Percentiles rank a stretch among this genome's conserved stretches.
phyloP scores from a whole-genome alignment of 2,888 invertebrate species.

The Dastarcus helophoroides region DNA sequence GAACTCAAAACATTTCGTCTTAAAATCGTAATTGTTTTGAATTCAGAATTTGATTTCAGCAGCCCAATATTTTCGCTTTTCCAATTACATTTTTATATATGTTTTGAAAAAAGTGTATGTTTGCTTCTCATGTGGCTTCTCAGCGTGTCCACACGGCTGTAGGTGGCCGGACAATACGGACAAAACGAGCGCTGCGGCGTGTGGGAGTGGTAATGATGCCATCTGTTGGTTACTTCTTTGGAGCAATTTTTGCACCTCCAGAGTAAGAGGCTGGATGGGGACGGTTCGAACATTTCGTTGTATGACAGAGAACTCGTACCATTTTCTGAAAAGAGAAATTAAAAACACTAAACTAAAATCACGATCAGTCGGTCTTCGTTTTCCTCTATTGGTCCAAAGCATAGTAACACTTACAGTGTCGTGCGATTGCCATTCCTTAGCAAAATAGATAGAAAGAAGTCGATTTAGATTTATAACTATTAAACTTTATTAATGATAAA shows the following conservation, averaged over 20 bases:
- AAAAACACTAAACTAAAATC: neutral
- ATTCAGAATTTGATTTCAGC: no score
- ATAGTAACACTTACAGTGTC: no score
- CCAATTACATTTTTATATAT: no score
- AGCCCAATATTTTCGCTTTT: no score
- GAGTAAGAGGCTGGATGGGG: conserved; percentile 57
- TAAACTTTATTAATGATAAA: no score
- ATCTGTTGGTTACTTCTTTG: conserved; percentile 78
- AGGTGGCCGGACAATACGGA: conserved; percentile 76
- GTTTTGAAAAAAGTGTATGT: conserved; percentile 35
- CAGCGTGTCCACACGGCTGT: conserved; percentile 79
- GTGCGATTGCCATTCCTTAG: no score
- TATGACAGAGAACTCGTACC: conserved; percentile 47
- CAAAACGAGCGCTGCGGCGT: conserved; percentile 69
- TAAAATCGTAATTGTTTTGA: no score
- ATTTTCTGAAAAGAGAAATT: conserved; percentile 15
- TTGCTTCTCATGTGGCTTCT: conserved; percentile 71
- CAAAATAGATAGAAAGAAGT: no score
- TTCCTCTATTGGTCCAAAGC: no score
- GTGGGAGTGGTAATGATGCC: conserved; percentile 81
- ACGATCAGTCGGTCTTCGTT: no score
- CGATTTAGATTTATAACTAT: no score
- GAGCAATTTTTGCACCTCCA: conserved; percentile 76
- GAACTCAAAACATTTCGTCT: no score
- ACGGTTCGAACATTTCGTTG: conserved; percentile 70